Conservation (phyloP, 2,888 invertebrate genomes). For the Bombylius major region DNA sequence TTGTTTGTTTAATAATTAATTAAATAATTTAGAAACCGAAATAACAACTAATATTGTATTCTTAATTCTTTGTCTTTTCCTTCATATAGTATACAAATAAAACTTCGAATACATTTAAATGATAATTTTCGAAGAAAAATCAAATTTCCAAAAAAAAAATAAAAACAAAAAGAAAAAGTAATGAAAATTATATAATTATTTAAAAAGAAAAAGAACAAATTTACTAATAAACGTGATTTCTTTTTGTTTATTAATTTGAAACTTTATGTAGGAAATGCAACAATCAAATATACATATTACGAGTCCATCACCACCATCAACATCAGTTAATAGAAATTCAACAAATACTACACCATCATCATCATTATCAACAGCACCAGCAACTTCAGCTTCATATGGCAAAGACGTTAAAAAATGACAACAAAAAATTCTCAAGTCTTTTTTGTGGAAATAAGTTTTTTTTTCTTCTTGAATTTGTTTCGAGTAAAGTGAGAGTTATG, state of each 20-base stretch:
- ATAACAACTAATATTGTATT: neutral
- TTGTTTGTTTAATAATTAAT: too few relatives aligned
- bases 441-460: neutral
- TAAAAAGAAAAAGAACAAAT: neutral
- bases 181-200: neutral
- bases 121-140: neutral
- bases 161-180: neutral
- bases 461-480: too few relatives aligned
- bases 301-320: slow-evolving; percentile 7
- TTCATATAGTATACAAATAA: neutral
- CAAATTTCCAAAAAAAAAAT: neutral
- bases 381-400: slow-evolving; percentile 6
- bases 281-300: slow-evolving; percentile 11
- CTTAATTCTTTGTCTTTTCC: neutral
- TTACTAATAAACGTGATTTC: neutral
- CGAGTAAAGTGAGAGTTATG: too few relatives aligned
- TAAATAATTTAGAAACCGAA: too few relatives aligned
- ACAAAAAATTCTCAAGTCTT: neutral
- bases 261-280: slow-evolving; percentile 9
- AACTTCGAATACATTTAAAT: neutral
- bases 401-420: slow-evolving; percentile 7
- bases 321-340: neutral
- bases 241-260: neutral
- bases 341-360: too few relatives aligned
- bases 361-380: too few relatives aligned